Base-by-base conservation (phyloP, 2,888 invertebrate species). In the Agonopterix alstromeriana region DNA sequence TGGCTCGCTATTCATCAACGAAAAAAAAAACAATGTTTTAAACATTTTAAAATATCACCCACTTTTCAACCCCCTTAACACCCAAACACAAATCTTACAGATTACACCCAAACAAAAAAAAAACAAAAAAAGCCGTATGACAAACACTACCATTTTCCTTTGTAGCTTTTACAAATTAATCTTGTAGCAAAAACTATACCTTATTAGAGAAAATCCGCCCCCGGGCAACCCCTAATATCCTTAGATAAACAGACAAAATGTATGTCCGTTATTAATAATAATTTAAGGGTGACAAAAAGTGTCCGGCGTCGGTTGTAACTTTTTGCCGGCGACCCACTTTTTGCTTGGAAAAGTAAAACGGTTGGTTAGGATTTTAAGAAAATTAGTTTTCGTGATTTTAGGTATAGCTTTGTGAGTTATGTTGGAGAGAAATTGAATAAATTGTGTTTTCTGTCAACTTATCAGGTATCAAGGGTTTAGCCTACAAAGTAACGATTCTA, bases 191-290 rank as follows among this genome's bases (percentile, higher is more conserved):
- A 87, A 87, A 85, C 79, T 77, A 77, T 65, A 67, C 75, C 82
- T 82, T 81, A 77, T 83, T 83, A 83, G 76, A 68, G 76, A 66
- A 70, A 68, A 67, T 67, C 69, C 65, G 55, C 58, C 77, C 79
- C 67, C 54, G 59, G 69, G 77, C 65, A 62, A 67, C 65, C 77
- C 71, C 70, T 70, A 64, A 70, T 67, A 64, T 68, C 73, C 70
- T 61, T 61, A 82, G 85, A 85, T 84, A 87, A 86, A 80, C 82
- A 79, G 69, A 63, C 67, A 67, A 62, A 73, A 83, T 82, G 73
- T 83, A 82, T 83, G 81, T 70, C 68, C 59, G 58, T 77, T 65
- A 86, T 86, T 87, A 80, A 83, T 87, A 82, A 85, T 86, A 81
- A 85, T 84, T 85, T 83, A 63, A 58, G 72, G 72, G 62, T 51